phyloP scores from a whole-genome alignment of 1,140 invertebrate species.

The Halesus radiatus region DNA sequence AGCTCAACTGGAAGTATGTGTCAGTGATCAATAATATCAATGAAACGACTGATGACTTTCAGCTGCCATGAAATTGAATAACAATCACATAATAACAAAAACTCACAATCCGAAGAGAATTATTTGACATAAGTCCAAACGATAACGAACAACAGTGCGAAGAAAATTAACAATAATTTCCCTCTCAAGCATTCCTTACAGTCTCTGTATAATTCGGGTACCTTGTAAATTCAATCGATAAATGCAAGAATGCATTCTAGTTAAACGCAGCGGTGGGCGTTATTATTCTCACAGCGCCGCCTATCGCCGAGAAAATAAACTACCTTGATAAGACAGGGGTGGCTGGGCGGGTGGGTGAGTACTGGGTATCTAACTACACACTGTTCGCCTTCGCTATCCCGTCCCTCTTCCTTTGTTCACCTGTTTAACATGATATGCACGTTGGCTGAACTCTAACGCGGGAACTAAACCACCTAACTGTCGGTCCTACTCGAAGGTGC shows the following conservation, averaged over 20 bases:
- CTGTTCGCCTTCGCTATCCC: background rate
- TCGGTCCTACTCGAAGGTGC: background rate
- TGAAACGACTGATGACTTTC: no score
- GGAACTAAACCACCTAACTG: background rate
- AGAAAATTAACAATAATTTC: background rate
- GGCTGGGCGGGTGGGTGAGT: background rate
- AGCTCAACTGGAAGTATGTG: no score
- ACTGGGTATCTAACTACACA: background rate
- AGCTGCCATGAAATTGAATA: no score
- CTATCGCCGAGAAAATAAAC: constrained; percentile 17
- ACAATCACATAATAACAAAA: no score
- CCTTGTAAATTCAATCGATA: background rate
- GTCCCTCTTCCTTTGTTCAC: background rate
- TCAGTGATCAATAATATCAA: no score
- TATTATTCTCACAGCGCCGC: background rate
- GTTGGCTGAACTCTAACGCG: constrained; percentile 4
- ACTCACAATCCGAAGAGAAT: no score
- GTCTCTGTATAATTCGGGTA: background rate
- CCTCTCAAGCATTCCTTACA: background rate
- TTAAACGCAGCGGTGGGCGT: background rate
- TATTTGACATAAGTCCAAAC: no score
- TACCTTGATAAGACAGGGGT: constrained; percentile 11
- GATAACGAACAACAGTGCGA: no score
- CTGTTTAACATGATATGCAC: constrained; percentile 6
- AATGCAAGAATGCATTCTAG: background rate